Percentiles rank a stretch among this genome's conserved stretches.
Evolutionary conservation across 2,797 vertebrate genomes (phyloP).

Genomic region (Poeciliopsis presidionis): DNA sequence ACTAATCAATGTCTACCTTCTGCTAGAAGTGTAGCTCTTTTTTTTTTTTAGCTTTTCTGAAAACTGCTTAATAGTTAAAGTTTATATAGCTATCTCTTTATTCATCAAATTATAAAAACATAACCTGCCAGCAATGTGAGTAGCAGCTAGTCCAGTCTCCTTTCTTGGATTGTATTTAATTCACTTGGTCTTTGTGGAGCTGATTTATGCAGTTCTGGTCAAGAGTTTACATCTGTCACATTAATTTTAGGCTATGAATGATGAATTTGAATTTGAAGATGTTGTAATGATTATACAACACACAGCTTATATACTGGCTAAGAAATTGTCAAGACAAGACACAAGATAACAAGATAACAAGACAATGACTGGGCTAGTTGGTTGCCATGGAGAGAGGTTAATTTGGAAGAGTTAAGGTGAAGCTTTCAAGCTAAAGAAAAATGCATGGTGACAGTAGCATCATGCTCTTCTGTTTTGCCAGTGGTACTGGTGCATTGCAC

Average conservation of each 20-base stretch:
- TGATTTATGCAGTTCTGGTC: background rate
- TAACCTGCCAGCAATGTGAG: background rate
- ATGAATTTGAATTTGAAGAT: background rate
- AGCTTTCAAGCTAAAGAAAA: background rate
- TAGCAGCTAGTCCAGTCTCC: background rate
- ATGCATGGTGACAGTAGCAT: background rate
- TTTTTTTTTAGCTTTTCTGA: background rate
- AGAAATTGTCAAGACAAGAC: background rate
- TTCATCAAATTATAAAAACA: background rate
- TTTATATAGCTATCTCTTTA: background rate
- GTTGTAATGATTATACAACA: background rate
- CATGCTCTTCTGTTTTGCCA: background rate
- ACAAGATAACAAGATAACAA: background rate
- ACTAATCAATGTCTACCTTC: background rate
- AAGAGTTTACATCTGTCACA: background rate
- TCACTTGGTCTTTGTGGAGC: background rate
- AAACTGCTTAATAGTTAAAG: background rate
- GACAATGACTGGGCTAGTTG: background rate
- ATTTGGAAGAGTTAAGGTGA: background rate
- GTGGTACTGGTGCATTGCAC: background rate
- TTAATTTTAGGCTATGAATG: background rate
- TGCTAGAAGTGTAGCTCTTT: background rate
- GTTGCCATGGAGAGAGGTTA: background rate
- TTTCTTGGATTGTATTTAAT: background rate
- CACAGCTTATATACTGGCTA: background rate